Conservation (phyloP, 2,113 vertebrate genomes). For the Rhinoptilus africanus region DNA sequence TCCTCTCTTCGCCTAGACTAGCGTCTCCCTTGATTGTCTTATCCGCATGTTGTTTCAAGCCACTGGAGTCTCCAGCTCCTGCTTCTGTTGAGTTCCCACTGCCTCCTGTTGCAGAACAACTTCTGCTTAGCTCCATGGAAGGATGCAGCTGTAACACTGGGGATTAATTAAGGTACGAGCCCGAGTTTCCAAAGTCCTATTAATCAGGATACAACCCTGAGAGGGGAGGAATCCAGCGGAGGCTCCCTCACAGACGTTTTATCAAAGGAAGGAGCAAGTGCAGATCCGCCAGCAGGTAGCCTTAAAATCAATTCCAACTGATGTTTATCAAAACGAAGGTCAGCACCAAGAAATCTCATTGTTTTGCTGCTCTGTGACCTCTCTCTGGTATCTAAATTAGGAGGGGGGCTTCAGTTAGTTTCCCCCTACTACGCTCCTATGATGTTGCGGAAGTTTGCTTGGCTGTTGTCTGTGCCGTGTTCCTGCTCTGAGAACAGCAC, state of each 20-base stretch:
- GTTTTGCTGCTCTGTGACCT: not conserved
- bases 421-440: fast-evolving
- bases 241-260: not conserved
- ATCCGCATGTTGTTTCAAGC: not conserved
- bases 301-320: not conserved
- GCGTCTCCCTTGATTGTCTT: not conserved
- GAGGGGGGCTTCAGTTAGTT: not conserved
- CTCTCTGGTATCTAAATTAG: not conserved
- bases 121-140: not conserved
- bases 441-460: not conserved
- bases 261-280: not conserved
- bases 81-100: not conserved
- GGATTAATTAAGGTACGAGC: not conserved
- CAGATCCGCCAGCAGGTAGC: not conserved
- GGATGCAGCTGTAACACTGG: not conserved
- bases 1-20: not conserved
- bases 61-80: not conserved
- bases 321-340: not conserved
- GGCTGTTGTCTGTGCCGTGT: not conserved
- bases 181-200: not conserved
- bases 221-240: not conserved
- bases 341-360: not conserved
- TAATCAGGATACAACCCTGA: not conserved
- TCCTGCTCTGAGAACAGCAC: not conserved
- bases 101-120: fast-evolving